Base-by-base conservation (phyloP, 1,140 invertebrate genomes). In the Xylocopa sonorina region DNA sequence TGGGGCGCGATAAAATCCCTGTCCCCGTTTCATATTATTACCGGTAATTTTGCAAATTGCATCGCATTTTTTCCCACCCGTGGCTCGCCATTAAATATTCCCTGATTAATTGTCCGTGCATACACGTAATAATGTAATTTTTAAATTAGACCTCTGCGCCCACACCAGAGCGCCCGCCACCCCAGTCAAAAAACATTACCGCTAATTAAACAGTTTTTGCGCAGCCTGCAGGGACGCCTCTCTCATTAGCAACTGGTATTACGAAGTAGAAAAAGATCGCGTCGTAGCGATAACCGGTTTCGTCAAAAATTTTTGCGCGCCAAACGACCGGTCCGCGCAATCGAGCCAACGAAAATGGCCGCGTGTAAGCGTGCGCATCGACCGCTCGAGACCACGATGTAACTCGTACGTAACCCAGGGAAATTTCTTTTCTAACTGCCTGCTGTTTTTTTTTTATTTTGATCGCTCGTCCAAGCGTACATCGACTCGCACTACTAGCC, bases 131-230 rank as follows among this genome's bases (percentile, higher is more conserved):
- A 69, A 68, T 55, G 64, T 34, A 69, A 69, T 69, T 77, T 75
- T 77, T 69, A 55, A 75, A 55, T 67, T 69, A 69, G 18, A 32
- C 24, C 27, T 3, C n/a, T 7, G 29, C 48, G n/a, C n/a, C n/a
- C n/a, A n/a, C n/a, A n/a, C n/a, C n/a, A n/a, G n/a, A n/a, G n/a
- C n/a, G n/a, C 48, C n/a, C 48, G 18, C 7, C 27, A 2, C 24
- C 18, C 18, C 41, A 14, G 9, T 14, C 12, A 12, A 21, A 10
- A 41, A 10, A 29, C 66, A 41, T 77, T 77, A 69, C 53, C 64
- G 32, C 32, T 77, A 77, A 77, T 77, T 77, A 77, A 77, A 77
- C 43, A 48, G 66, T n/a, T 55, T 77, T 58, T 60, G 16, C 64
- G 2, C 24, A 1, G 3, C 16, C 14, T 21, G 24, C 34, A 27